These are phyloP conservation scores for Temnopleurus reevesii DNA, from an alignment of 53 echinoderm and acorn worm genomes.

Conservation along the genomic window DNA sequence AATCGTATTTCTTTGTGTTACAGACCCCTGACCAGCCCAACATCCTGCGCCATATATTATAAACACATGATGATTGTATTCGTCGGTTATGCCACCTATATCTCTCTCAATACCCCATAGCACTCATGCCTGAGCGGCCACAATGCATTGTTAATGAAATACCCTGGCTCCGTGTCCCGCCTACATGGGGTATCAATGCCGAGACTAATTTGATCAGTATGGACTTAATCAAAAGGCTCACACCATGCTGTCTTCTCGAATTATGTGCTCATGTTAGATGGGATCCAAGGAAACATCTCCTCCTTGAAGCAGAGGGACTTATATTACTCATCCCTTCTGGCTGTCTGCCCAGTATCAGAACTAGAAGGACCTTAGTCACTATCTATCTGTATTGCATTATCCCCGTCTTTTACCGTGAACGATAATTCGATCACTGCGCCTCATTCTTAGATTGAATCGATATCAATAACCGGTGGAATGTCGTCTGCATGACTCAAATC, in stretches of 20 bases:
- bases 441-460: conserved; percentile 2
- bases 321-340: too few relatives aligned
- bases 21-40: too few relatives aligned
- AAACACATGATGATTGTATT: conserved; percentile 4
- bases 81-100: too few relatives aligned
- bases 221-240: conserved; percentile 33
- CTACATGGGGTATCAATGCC: conserved; percentile 23
- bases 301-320: neutral
- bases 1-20: too few relatives aligned
- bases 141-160: conserved; percentile 28
- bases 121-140: neutral
- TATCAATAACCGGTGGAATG: neutral
- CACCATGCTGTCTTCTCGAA: neutral
- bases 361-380: too few relatives aligned
- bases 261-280: conserved; percentile 20
- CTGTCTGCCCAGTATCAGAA: too few relatives aligned
- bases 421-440: neutral
- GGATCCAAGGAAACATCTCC: conserved; percentile 1
- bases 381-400: too few relatives aligned
- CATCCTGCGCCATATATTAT: too few relatives aligned
- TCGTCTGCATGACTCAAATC: too few relatives aligned
- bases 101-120: neutral
- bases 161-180: neutral
- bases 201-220: conserved; percentile 28
- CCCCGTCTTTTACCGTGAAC: too few relatives aligned